Conservation (phyloP, 1,140 invertebrate species). For the Andricus grossulariae region DNA sequence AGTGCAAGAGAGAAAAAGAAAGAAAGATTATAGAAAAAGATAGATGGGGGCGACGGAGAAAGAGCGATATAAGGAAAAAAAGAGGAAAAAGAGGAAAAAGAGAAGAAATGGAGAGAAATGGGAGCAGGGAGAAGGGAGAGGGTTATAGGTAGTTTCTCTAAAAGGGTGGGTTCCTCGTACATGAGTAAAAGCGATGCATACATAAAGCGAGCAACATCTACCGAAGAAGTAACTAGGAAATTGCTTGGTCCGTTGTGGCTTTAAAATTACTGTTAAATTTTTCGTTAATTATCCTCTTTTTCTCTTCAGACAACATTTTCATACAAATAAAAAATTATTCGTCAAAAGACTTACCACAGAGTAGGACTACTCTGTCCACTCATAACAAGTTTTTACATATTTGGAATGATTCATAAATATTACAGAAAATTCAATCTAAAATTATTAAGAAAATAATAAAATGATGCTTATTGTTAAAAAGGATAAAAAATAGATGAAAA, state of each 20-base stretch:
- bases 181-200: constrained; percentile 60
- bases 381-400: too few species aligned
- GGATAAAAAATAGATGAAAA: too few species aligned
- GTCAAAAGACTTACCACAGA: too few species aligned
- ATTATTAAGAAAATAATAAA: too few species aligned
- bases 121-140: not conserved
- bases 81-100: not conserved
- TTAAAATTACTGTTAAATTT: constrained; percentile 67
- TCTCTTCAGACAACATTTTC: not conserved
- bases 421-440: too few species aligned
- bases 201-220: constrained; percentile 66
- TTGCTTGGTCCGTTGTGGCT: constrained; percentile 54
- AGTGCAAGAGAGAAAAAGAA: not conserved
- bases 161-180: constrained; percentile 5
- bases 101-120: not conserved
- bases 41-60: not conserved
- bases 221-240: constrained; percentile 46
- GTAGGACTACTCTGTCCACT: too few species aligned
- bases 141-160: constrained; percentile 3
- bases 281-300: constrained; percentile 54
- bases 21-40: too few species aligned
- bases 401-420: too few species aligned
- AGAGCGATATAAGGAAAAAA: constrained; percentile 16
- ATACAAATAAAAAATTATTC: too few species aligned
- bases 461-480: too few species aligned